A percentile compares a stretch with the other conserved stretches of the same genome.
Evolutionary conservation across 1,140 invertebrate genomes (phyloP).

Genomic region (Drosophila nannoptera): DNA sequence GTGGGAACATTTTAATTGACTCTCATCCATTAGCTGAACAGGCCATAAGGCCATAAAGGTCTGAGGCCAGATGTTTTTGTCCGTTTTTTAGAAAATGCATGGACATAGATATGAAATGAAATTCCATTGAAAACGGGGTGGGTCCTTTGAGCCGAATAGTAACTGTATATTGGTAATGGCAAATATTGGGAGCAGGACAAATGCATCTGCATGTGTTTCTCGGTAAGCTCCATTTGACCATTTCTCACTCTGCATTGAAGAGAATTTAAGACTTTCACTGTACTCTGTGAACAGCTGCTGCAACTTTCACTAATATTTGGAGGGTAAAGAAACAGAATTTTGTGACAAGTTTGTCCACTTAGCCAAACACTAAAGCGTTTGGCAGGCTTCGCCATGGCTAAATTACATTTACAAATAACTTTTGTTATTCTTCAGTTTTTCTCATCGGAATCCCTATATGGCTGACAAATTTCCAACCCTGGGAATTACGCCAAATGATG

Average conservation of each 20-base stretch:
- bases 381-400: neutral
- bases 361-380: neutral
- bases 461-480: constrained; percentile 9
- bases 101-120: neutral
- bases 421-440: neutral
- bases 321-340: neutral
- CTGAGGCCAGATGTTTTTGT: neutral
- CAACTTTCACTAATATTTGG: too few species aligned
- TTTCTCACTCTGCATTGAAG: too few species aligned
- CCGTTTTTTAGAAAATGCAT: neutral
- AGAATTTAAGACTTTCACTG: neutral
- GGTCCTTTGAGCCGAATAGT: neutral
- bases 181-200: neutral
- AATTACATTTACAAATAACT: constrained; percentile 2
- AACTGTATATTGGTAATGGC: neutral
- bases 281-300: neutral
- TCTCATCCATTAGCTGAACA: constrained; percentile 20
- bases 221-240: too few species aligned
- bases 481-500: constrained; percentile 49
- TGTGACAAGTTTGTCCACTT: constrained; percentile 3
- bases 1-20: constrained; percentile 33
- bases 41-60: constrained; percentile 16
- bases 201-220: too few species aligned
- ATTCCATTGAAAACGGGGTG: neutral
- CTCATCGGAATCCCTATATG: neutral